Evolutionary conservation across 37 sponge, comb jelly and placozoan species (phyloP).

Genomic region (Crambe crambe): DNA sequence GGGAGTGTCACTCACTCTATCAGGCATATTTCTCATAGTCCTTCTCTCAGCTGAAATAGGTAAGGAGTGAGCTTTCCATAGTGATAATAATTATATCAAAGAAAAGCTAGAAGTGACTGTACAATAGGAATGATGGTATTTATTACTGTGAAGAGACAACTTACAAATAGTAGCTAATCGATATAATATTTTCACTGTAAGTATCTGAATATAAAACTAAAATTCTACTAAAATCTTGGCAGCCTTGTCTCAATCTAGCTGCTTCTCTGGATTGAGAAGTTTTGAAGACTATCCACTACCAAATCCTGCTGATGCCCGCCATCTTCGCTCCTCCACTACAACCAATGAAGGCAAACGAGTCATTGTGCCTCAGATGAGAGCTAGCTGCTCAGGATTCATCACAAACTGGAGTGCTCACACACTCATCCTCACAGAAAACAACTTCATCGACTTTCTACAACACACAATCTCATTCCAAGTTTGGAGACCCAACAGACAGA

Average conservation of each 20-base stretch:
- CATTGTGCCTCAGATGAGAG: slow-evolving; percentile 1
- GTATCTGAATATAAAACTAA: too few relatives aligned
- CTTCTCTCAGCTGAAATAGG: too few relatives aligned
- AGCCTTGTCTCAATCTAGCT: not conserved
- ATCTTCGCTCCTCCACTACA: not conserved
- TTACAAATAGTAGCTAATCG: too few relatives aligned
- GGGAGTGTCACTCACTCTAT: too few relatives aligned
- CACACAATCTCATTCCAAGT: slow-evolving; percentile 3
- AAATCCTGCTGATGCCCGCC: not conserved
- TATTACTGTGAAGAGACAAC: too few relatives aligned
- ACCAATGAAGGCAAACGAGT: not conserved
- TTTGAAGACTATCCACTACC: not conserved
- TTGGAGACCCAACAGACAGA: not conserved
- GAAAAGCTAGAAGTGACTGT: too few relatives aligned
- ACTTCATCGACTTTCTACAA: not conserved
- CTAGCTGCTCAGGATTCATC: not conserved
- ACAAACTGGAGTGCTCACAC: slow-evolving; percentile 9
- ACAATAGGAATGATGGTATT: too few relatives aligned
- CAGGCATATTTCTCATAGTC: too few relatives aligned
- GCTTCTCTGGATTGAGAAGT: not conserved
- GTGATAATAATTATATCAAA: too few relatives aligned
- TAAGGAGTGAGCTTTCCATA: too few relatives aligned
- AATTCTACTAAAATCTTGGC: too few relatives aligned
- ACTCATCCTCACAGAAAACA: not conserved
- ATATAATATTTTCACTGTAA: too few relatives aligned